Percentiles rank a stretch among this genome's conserved stretches.
phyloP scores from a whole-genome alignment of 2,888 invertebrate species.

The Epinotia bilunana region DNA sequence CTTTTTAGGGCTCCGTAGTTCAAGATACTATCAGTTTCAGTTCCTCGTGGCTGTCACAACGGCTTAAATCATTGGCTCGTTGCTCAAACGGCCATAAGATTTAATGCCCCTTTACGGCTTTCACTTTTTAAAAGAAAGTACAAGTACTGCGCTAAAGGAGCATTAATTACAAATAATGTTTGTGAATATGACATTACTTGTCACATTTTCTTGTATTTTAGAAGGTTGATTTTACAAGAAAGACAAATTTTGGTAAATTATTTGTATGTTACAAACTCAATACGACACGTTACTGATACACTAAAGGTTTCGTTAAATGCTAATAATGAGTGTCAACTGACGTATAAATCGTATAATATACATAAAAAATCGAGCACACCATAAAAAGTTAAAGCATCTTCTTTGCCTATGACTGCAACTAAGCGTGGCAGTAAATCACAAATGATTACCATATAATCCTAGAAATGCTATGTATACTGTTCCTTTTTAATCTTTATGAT shows the following conservation, averaged over 20 bases:
- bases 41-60: conserved; percentile 7
- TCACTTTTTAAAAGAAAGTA: conserved; percentile 10
- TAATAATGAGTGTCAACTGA: no score
- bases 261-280: neutral
- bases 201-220: neutral
- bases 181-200: neutral
- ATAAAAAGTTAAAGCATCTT: no score
- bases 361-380: no score
- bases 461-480: neutral
- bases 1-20: conserved; percentile 27
- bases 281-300: no score
- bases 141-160: conserved; percentile 5
- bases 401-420: no score
- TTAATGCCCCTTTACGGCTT: conserved; percentile 14
- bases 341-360: no score
- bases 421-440: no score
- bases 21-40: conserved; percentile 7
- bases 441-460: no score
- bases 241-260: neutral
- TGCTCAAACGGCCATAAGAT: conserved; percentile 9
- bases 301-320: no score
- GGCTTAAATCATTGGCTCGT: conserved; percentile 16
- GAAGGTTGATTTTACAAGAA: neutral
- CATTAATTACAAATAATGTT: conserved; percentile 2
- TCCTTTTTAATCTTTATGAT: neutral